Evolutionary conservation across 2,888 invertebrate species (phyloP).

Genomic region (Leptinotarsa juncta): DNA sequence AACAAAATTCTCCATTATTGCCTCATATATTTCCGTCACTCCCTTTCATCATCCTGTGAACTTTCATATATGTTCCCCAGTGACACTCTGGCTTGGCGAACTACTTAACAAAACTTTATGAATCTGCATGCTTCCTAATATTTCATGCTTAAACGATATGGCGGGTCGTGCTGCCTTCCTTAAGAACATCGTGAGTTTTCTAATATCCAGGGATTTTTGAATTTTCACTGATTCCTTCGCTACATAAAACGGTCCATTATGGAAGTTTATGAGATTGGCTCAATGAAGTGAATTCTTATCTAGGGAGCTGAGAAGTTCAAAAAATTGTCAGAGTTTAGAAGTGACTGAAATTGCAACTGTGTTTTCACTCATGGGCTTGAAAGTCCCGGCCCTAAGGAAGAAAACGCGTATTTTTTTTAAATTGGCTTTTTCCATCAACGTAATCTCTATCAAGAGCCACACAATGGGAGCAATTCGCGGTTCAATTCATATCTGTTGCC

Average conservation of each 20-base stretch:
- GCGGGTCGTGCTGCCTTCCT: constrained; percentile 23
- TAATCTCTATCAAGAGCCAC: too few species aligned
- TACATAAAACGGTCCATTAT: neutral
- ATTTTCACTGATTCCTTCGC: neutral
- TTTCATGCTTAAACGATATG: constrained; percentile 41
- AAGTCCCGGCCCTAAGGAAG: too few species aligned
- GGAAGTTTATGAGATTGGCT: neutral
- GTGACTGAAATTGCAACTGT: too few species aligned
- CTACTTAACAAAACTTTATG: constrained; percentile 41
- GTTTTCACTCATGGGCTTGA: too few species aligned
- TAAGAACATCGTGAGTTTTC: constrained; percentile 33
- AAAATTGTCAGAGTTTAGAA: too few species aligned
- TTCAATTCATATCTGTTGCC: too few species aligned
- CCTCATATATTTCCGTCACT: constrained; percentile 3
- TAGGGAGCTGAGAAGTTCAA: neutral
- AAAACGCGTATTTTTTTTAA: too few species aligned
- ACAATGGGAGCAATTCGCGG: too few species aligned
- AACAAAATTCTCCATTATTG: constrained; percentile 6
- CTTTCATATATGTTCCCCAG: constrained; percentile 40
- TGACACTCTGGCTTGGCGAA: constrained; percentile 36
- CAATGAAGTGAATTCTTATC: neutral
- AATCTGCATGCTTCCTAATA: constrained; percentile 38
- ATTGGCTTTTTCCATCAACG: too few species aligned
- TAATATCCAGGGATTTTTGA: constrained; percentile 27
- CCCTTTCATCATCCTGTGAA: constrained; percentile 26